These are phyloP conservation scores for Chironomus striatipennis DNA, from an alignment of 1,140 invertebrate genomes.

Conservation along the genomic window DNA sequence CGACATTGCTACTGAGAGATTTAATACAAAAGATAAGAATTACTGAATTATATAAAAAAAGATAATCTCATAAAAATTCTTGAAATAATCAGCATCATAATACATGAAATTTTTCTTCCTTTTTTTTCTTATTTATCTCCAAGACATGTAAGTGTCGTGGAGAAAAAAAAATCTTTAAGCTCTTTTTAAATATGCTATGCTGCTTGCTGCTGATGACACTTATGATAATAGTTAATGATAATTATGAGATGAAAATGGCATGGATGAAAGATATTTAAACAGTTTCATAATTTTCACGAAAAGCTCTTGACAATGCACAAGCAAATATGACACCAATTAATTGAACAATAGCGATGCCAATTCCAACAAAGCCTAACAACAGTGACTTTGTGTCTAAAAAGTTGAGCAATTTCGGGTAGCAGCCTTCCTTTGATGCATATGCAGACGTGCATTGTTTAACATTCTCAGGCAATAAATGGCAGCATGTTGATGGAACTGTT, in stretches of 20 bases:
- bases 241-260: not conserved
- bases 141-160: not conserved
- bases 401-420: slow-evolving; percentile 52
- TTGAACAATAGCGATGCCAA: slow-evolving; percentile 73
- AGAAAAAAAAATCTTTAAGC: not conserved
- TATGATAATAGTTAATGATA: not conserved
- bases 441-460: slow-evolving; percentile 45
- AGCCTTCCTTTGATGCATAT: slow-evolving; percentile 48
- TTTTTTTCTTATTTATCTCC: not conserved
- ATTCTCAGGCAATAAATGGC: slow-evolving; percentile 43
- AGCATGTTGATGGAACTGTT: slow-evolving; percentile 59
- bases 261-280: slow-evolving; percentile 52
- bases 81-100: not conserved
- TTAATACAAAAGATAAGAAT: no score
- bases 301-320: slow-evolving; percentile 79
- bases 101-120: not conserved
- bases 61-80: no score
- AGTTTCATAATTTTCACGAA: slow-evolving; percentile 82
- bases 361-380: slow-evolving; percentile 63
- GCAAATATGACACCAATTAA: slow-evolving; percentile 80
- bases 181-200: not conserved
- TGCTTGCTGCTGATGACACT: not conserved
- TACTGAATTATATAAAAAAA: no score
- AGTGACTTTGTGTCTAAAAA: slow-evolving; percentile 59
- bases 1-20: no score